Base-by-base conservation (phyloP, 37 sponge, comb jelly and placozoan genomes). In the Beroe ovata region DNA sequence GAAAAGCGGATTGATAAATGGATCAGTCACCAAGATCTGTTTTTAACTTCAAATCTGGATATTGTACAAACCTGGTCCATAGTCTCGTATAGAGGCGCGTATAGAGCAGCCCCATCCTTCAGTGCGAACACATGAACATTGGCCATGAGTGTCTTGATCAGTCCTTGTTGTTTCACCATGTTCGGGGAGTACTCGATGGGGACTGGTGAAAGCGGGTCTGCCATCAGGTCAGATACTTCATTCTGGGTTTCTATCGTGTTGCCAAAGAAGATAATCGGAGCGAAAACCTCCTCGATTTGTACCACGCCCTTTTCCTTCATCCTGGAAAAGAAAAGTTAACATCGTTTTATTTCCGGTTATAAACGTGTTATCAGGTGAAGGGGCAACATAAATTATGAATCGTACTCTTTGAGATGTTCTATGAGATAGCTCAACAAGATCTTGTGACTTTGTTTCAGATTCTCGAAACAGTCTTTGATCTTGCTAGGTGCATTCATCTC, bases 61-160 rank as follows among this genome's bases (percentile, higher is more conserved):
- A 11, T 20, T 34, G 6, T 29, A 3, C 38, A 21, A 0, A 77
- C 84, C 84, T 77, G 84, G 26, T 77, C 84, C 84, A 77, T 77
- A n/a, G 84, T 77, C 54, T 77, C 84, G 38, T 77, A 77, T 21
- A 77, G 84, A 4, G 84, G 84, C 28, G 84, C 84, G 38, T 77
- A 77, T 18, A 77, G 38, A 38, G 54, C 20, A 3, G n/a, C 47
- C 3, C 84, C 84, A 40, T 77, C 84, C 47, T 77, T 77, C 38
- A 77, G 84, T 1, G 84, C 84, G 28, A 40, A 77, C 35, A 77
- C 84, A 25, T 77, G 84, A 1, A 77, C 84, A 77, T 77, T 39
- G 3, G 20, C 54, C 28, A 77, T 38, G 26, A 77, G 84, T 20
- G 19, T n/a, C 25, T 19, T 39, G 4, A 77, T 40, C 4, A 19